A percentile compares a stretch with the other conserved stretches of the same genome.
Evolutionary conservation across 2,888 invertebrate species (phyloP).

Genomic region (Caenorhabditis drosophilae): DNA sequence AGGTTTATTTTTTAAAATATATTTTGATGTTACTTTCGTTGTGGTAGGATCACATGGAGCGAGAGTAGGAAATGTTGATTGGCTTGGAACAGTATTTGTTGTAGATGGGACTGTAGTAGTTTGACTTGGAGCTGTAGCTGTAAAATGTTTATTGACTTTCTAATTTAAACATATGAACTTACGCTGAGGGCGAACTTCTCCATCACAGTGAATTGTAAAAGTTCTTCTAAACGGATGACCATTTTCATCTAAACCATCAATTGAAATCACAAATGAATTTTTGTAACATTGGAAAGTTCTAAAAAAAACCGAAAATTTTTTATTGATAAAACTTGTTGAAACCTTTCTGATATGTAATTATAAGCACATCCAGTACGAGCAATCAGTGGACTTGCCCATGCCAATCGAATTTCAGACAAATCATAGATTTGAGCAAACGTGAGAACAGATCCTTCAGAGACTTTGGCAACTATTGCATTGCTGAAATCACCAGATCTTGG

Average conservation of each 20-base stretch:
- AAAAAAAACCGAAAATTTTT: constrained; percentile 4
- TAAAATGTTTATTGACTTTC: constrained; percentile 2
- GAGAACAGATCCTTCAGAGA: constrained; percentile 22
- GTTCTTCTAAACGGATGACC: constrained; percentile 56
- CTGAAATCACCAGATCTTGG: constrained; percentile 35
- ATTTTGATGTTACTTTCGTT: constrained; percentile 9
- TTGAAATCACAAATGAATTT: constrained; percentile 39
- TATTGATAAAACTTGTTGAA: too few relatives aligned
- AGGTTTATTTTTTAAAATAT: neutral
- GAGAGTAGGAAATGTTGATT: constrained; percentile 10
- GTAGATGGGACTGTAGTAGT: constrained; percentile 6
- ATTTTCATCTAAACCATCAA: constrained; percentile 50
- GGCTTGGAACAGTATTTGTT: neutral
- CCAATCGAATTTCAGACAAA: constrained; percentile 41
- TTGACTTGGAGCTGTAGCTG: constrained; percentile 20
- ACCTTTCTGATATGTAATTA: constrained; percentile 39
- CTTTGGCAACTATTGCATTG: constrained; percentile 44
- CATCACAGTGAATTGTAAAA: constrained; percentile 51
- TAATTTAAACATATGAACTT: neutral
- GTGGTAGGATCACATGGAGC: constrained; percentile 22
- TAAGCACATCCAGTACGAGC: constrained; percentile 43
- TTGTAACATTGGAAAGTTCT: constrained; percentile 46
- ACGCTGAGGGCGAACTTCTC: constrained; percentile 31
- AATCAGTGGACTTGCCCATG: constrained; percentile 52
- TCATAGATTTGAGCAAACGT: constrained; percentile 47